Evolutionary conservation across 2,797 vertebrate species (phyloP).

Genomic region (Naso thynnoides): DNA sequence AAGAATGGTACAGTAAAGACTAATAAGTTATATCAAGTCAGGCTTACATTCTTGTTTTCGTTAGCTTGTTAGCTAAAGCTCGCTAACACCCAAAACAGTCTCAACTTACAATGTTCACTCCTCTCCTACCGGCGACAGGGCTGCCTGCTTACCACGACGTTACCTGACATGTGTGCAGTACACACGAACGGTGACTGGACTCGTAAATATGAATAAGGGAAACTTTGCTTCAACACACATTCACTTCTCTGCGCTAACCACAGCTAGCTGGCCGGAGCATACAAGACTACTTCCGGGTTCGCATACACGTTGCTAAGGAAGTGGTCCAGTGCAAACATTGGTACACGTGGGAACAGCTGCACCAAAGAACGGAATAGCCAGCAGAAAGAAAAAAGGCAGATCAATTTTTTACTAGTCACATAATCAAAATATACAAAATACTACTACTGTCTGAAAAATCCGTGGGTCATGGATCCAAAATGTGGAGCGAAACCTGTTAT

Average conservation of each 20-base stretch:
- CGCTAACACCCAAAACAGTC: constrained; percentile 53
- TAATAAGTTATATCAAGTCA: constrained; percentile 26
- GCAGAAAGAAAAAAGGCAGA: background rate
- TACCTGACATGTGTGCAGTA: constrained; percentile 7
- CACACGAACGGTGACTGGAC: background rate
- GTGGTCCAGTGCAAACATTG: constrained; percentile 46
- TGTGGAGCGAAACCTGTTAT: background rate
- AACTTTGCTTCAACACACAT: constrained; percentile 61
- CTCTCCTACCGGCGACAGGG: constrained; percentile 25
- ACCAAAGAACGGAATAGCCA: background rate
- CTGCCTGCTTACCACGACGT: background rate
- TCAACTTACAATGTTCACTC: constrained; percentile 58
- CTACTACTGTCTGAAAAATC: background rate
- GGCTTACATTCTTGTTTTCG: constrained; percentile 39
- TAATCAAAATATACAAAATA: background rate
- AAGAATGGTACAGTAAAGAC: background rate
- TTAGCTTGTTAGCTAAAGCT: constrained; percentile 68
- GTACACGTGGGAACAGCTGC: constrained; percentile 52
- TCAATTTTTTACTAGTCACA: too few relatives aligned
- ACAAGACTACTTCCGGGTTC: constrained; percentile 83
- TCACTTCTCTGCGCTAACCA: constrained; percentile 35
- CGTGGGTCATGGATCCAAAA: background rate
- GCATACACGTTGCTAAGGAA: constrained; percentile 81
- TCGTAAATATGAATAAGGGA: background rate
- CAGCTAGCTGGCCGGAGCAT: constrained; percentile 47